phyloP scores from a whole-genome alignment of 1,140 invertebrate species.

The Pentalonia nigronervosa region DNA sequence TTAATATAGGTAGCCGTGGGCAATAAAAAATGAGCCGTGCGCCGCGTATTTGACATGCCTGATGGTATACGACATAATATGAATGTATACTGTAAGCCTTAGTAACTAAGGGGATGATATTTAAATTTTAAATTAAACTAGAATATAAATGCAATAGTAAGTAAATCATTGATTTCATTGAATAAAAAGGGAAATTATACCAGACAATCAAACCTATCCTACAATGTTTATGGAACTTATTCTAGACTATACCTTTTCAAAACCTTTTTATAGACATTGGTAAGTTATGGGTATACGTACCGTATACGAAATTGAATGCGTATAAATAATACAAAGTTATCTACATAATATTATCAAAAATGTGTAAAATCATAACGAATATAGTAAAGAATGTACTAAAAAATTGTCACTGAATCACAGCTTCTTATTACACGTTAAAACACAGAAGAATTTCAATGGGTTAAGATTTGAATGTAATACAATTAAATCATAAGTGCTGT shows the following conservation, averaged over 20 bases:
- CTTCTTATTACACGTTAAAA: not conserved
- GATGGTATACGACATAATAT: too few species aligned
- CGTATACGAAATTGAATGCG: not conserved
- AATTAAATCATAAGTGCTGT: not conserved
- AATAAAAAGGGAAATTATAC: not conserved
- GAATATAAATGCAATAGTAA: not conserved
- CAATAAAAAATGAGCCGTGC: too few species aligned
- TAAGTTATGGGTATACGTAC: not conserved
- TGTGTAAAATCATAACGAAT: not conserved
- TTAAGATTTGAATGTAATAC: not conserved
- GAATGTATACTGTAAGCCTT: not conserved
- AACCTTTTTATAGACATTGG: not conserved
- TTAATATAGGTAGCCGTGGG: too few species aligned
- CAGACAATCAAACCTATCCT: not conserved
- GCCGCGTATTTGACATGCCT: too few species aligned
- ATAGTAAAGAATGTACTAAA: slow-evolving; percentile 22
- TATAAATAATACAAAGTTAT: not conserved
- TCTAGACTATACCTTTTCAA: not conserved
- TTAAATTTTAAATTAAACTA: not conserved
- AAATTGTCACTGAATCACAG: not conserved
- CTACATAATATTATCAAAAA: not conserved
- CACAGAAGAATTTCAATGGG: not conserved
- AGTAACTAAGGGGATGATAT: not conserved
- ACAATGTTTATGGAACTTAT: not conserved
- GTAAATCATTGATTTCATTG: not conserved